These are phyloP conservation scores for Solenopsis fugax DNA, from an alignment of 1,140 invertebrate genomes.

Conservation along the genomic window DNA sequence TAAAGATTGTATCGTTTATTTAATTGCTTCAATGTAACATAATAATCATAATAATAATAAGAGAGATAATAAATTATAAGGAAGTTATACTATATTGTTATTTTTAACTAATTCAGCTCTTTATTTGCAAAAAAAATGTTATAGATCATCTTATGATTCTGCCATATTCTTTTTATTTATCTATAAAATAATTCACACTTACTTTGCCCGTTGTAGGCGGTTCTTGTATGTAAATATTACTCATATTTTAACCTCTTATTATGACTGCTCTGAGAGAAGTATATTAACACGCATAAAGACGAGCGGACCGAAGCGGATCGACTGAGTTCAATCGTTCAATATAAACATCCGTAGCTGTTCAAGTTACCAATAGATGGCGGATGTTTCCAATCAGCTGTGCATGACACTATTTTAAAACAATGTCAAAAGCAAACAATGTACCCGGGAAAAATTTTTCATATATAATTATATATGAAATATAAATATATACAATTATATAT, in stretches of 20 bases:
- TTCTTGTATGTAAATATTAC: slow-evolving; percentile 98
- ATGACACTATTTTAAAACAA: neutral
- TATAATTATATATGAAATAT: neutral
- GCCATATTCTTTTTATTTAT: neutral
- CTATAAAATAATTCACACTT: slow-evolving; percentile 73
- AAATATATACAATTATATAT: neutral
- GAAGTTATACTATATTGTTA: slow-evolving; percentile 23
- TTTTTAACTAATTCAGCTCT: neutral
- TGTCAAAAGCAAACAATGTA: too few relatives aligned
- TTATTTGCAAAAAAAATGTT: neutral
- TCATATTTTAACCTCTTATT: slow-evolving; percentile 87
- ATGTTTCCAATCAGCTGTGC: slow-evolving; percentile 19
- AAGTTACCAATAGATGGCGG: slow-evolving; percentile 6
- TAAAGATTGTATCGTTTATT: slow-evolving; percentile 10
- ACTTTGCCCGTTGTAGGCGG: slow-evolving; percentile 98
- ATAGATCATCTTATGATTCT: neutral
- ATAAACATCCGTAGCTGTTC: neutral
- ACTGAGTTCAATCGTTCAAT: neutral
- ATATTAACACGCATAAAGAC: neutral
- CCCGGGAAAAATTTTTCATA: neutral
- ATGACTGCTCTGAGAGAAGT: neutral
- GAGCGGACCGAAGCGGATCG: neutral
- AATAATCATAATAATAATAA: slow-evolving; percentile 49
- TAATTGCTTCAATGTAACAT: neutral
- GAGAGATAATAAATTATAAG: slow-evolving; percentile 22